A percentile compares a stretch with the other conserved stretches of the same genome.
Evolutionary conservation across 2,797 vertebrate species (phyloP).

Genomic region (Centropyge bicolor): DNA sequence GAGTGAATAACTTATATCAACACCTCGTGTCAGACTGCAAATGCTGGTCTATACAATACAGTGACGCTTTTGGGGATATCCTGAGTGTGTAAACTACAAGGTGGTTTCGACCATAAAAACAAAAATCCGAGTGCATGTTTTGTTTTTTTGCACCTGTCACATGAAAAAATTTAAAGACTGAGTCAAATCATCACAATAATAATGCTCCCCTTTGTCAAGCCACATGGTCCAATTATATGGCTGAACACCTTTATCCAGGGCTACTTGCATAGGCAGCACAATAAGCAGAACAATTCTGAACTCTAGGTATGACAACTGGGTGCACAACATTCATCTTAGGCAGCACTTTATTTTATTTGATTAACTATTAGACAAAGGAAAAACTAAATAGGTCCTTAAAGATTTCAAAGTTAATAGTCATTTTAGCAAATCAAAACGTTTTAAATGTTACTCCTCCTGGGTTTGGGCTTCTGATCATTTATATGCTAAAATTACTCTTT

Average conservation of each 20-base stretch:
- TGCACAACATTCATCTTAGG: constrained; percentile 41
- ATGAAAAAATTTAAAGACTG: constrained; percentile 87
- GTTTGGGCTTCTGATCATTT: constrained; percentile 11
- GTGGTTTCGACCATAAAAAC: constrained; percentile 49
- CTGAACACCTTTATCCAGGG: constrained; percentile 70
- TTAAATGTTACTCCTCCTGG: constrained; percentile 10
- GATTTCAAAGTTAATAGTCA: constrained; percentile 34
- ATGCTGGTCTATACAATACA: constrained; percentile 55
- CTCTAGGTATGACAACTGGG: constrained; percentile 10
- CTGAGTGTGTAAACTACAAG: constrained; percentile 75
- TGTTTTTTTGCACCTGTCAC: constrained; percentile 60
- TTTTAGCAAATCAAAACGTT: constrained; percentile 37
- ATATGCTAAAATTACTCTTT: constrained; percentile 14
- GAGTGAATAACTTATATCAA: constrained; percentile 54
- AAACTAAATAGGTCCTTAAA: constrained; percentile 60
- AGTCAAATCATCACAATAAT: constrained; percentile 84
- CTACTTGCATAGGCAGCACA: constrained; percentile 92
- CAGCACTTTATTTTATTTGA: constrained; percentile 47
- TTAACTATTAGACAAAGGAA: constrained; percentile 42
- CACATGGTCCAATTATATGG: constrained; percentile 10
- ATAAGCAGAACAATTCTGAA: constrained; percentile 45
- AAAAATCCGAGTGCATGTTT: constrained; percentile 76
- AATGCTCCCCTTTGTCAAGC: constrained; percentile 34
- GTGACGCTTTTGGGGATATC: constrained; percentile 66
- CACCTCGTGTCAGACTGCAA: constrained; percentile 51